Evolutionary conservation across 2,888 invertebrate genomes (phyloP).

Genomic region (Limnephilus marmoratus): DNA sequence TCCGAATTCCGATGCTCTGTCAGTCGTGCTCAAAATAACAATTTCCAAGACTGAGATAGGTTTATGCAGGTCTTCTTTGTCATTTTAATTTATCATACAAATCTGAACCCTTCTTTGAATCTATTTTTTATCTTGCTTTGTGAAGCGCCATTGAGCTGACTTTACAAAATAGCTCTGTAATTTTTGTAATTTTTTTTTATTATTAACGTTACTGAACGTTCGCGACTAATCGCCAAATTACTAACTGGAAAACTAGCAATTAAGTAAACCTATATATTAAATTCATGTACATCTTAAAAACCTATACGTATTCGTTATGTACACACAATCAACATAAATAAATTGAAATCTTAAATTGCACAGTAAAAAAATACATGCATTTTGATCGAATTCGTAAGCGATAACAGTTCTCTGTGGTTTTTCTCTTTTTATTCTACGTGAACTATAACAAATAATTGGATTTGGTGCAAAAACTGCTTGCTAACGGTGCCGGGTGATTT

Average conservation of each 20-base stretch:
- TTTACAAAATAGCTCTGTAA: background rate
- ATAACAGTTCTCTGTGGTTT: constrained; percentile 38
- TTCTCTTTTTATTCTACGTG: constrained; percentile 20
- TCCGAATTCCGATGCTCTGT: too few species aligned
- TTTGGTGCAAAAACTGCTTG: constrained; percentile 10
- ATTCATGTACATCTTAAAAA: background rate
- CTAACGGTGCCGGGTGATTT: constrained; percentile 28
- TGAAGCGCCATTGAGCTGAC: too few species aligned
- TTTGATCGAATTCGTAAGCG: constrained; percentile 30
- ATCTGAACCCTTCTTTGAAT: background rate
- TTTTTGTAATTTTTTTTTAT: too few species aligned
- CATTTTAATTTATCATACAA: background rate
- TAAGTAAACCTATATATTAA: background rate
- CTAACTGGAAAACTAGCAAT: background rate
- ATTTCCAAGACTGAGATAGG: background rate
- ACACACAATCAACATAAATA: background rate
- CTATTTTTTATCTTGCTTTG: too few species aligned
- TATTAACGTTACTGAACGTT: background rate
- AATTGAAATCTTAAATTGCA: background rate
- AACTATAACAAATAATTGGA: constrained; percentile 34
- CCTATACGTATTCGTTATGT: background rate
- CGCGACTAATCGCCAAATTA: background rate
- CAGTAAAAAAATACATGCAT: background rate
- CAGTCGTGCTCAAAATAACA: background rate
- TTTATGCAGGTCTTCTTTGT: background rate